phyloP scores from a whole-genome alignment of 2,888 invertebrate species.

The Callyntrura sp. region DNA sequence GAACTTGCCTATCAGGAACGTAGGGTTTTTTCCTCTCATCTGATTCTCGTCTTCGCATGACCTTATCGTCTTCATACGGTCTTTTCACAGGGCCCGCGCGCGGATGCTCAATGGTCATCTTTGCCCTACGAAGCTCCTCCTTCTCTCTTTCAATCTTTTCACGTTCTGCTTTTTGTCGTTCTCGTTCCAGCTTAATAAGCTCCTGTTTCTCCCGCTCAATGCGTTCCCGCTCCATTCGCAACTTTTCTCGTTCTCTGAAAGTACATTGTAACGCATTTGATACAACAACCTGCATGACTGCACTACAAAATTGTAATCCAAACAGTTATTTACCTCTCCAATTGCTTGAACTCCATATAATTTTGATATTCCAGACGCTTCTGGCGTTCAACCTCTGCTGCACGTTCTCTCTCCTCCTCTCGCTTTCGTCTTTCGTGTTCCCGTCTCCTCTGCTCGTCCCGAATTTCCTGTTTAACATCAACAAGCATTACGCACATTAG shows the following conservation, averaged over 20 bases:
- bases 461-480: constrained; percentile 89
- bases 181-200: constrained; percentile 92
- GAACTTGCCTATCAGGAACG: constrained; percentile 46
- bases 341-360: constrained; percentile 82
- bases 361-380: constrained; percentile 83
- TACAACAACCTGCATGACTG: background rate
- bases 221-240: constrained; percentile 93
- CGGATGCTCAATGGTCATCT: constrained; percentile 73
- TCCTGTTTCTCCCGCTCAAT: constrained; percentile 96
- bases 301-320: background rate
- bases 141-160: constrained; percentile 89
- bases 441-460: constrained; percentile 90
- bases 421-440: constrained; percentile 86
- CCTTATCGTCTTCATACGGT: constrained; percentile 69
- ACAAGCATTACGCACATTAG: background rate
- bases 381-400: constrained; percentile 88
- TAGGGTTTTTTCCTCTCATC: constrained; percentile 69
- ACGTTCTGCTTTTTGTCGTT: constrained; percentile 90
- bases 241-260: constrained; percentile 90
- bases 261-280: background rate
- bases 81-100: constrained; percentile 72
- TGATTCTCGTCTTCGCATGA: constrained; percentile 12
- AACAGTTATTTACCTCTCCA: constrained; percentile 57
- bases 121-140: constrained; percentile 90
- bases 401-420: constrained; percentile 91